A percentile compares a stretch with the other conserved stretches of the same genome.
Evolutionary conservation across 2,113 vertebrate species (phyloP).

Genomic region (Montifringilla adamsi): DNA sequence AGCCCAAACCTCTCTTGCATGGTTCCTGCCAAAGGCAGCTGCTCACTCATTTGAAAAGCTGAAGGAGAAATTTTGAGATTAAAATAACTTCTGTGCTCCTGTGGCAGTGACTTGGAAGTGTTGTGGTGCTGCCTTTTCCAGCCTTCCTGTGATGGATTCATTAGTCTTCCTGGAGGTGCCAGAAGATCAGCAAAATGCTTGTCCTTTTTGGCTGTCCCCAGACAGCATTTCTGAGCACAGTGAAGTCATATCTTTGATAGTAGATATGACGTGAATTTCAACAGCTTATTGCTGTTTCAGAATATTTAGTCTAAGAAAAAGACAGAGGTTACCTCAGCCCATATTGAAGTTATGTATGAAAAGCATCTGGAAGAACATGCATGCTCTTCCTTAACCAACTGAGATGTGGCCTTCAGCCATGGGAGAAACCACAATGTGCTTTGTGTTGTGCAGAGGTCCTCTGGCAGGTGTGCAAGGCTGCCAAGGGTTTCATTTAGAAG

Average conservation of each 20-base stretch:
- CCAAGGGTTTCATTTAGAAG: neutral
- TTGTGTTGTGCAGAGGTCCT: neutral
- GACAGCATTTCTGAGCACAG: conserved; percentile 30
- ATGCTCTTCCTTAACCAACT: neutral
- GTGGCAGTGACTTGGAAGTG: neutral
- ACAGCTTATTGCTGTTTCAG: neutral
- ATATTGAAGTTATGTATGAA: neutral
- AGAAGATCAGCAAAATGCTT: neutral
- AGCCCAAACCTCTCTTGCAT: neutral
- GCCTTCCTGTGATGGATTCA: neutral
- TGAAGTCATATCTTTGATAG: neutral
- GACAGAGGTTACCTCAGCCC: neutral
- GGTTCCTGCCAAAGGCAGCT: neutral
- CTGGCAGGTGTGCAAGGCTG: neutral
- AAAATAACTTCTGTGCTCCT: conserved; percentile 6
- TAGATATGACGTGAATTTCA: conserved; percentile 33
- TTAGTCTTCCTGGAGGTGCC: conserved; percentile 42
- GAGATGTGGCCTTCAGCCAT: neutral
- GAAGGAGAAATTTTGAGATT: neutral
- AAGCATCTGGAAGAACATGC: neutral
- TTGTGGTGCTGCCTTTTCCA: neutral
- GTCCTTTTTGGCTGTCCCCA: neutral
- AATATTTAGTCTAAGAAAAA: neutral
- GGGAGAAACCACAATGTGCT: neutral
- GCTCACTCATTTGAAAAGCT: neutral